Evolutionary conservation across 1,140 invertebrate species (phyloP), one percentile per base, ranked within the genome.

Genomic region (Micrasema minimum): DNA sequence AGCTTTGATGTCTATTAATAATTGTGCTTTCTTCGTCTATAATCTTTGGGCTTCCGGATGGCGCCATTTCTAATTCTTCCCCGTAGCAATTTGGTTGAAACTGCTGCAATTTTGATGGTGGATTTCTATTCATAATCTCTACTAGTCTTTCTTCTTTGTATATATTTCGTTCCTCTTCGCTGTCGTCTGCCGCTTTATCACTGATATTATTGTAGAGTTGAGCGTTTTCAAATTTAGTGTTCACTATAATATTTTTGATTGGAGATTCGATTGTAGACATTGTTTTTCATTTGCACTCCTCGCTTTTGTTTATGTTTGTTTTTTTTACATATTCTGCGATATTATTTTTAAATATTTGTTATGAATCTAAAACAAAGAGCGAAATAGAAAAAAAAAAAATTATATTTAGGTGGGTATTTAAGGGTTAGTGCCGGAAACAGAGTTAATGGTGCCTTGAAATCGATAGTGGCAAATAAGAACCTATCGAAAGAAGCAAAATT

Each of bases 1-100:
- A 10, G 38, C 55, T 66, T 48, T 72, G 73, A 37, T 69, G 66
- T 18, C 59, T 66, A 18, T 46, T 65, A n/a, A 75, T 48, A 2
- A 72, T 22, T 3, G 70, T 70, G 31, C 62, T 69, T 46, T 75
- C 65, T 23, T 53, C 10, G 2, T 16, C 11, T n/a, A n/a, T n/a
- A 0, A 66, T 53, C 50, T 66, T 66, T 16, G 65, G 65, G 16
- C 65, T 66, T 2, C 18, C 48, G 1, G 38, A 50, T 9, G 62
- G 45, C 14, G 22, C 62, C 16, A 16, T 66, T 9, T 66, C 43
- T 2, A 14, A 18, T 11, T 37, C 53, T 4, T 43, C 59, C 1
- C 38, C 16, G 22, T 41, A 62, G 18, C 37, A 62, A n/a, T 23
- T 62, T 9, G 37, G 9, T 20, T 62, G 41, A 14, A 41, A 41